A percentile compares a stretch with the other conserved stretches of the same genome.
These are phyloP conservation scores for Dysmachus trigonus DNA, from an alignment of 2,888 invertebrate genomes.

Conservation along the genomic window DNA sequence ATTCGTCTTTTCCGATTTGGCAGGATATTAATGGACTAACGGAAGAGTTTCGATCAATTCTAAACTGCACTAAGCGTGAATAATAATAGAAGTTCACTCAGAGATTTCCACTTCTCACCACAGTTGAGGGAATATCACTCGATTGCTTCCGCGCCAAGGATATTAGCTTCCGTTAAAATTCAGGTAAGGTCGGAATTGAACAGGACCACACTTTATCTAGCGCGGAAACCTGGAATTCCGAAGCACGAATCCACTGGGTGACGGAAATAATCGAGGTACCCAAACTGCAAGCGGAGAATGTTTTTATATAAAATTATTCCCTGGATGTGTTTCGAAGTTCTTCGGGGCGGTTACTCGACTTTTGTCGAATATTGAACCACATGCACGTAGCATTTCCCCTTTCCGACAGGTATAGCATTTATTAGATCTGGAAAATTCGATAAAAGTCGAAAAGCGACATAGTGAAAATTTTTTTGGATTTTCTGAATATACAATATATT, in stretches of 20 bases:
- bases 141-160: neutral
- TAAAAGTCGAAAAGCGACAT: neutral
- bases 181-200: neutral
- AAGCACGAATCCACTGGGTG: neutral
- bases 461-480: neutral
- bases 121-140: neutral
- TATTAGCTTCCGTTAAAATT: conserved; percentile 16
- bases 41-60: neutral
- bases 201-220: neutral
- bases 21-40: neutral
- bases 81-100: conserved; percentile 1
- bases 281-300: neutral
- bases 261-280: neutral
- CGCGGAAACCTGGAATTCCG: neutral
- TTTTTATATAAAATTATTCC: neutral
- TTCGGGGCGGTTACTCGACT: neutral
- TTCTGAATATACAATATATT: neutral
- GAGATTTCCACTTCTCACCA: neutral
- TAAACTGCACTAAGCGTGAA: neutral
- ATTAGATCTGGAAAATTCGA: neutral
- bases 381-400: neutral
- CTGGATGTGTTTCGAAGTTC: neutral
- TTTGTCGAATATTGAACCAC: neutral
- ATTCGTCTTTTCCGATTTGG: neutral
- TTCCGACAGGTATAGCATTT: neutral